phyloP scores from a whole-genome alignment of 2,888 invertebrate genomes.

The Pedicia rivosa region DNA sequence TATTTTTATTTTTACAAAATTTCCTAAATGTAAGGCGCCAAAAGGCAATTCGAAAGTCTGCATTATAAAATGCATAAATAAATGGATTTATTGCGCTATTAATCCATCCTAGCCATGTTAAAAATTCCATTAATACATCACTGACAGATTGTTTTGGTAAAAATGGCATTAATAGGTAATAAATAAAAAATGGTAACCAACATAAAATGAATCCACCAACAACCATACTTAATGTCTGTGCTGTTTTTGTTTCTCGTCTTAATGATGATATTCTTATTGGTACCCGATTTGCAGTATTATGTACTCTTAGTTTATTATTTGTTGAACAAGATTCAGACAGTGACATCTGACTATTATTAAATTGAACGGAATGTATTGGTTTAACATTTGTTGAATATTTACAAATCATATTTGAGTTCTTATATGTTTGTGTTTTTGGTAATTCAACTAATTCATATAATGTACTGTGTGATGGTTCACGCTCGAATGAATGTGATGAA shows the following conservation, averaged over 20 bases:
- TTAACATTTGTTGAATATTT: slow-evolving; percentile 4
- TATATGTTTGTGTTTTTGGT: slow-evolving; percentile 10
- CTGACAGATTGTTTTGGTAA: slow-evolving; percentile 44
- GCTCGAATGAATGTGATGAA: slow-evolving; percentile 3
- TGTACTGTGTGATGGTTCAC: slow-evolving; percentile 6
- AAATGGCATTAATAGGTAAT: slow-evolving; percentile 68
- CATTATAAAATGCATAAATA: slow-evolving; percentile 80
- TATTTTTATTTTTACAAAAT: slow-evolving; percentile 18
- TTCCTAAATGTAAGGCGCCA: slow-evolving; percentile 52
- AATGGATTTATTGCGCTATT: slow-evolving; percentile 84
- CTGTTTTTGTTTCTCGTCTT: slow-evolving; percentile 72
- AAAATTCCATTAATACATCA: slow-evolving; percentile 48
- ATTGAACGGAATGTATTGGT: slow-evolving; percentile 5
- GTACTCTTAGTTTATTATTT: slow-evolving; percentile 2
- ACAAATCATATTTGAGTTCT: slow-evolving; percentile 4
- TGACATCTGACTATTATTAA: slow-evolving; percentile 4
- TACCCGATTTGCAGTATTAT: slow-evolving; percentile 8
- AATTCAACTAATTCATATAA: slow-evolving; percentile 11
- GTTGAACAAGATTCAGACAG: slow-evolving; percentile 2
- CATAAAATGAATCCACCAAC: slow-evolving; percentile 79
- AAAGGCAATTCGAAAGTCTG: slow-evolving; percentile 72
- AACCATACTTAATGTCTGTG: slow-evolving; percentile 71
- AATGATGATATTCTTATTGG: slow-evolving; percentile 43
- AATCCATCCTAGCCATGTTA: slow-evolving; percentile 83
- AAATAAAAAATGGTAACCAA: slow-evolving; percentile 77